These are phyloP conservation scores for Matsumurasca onukii DNA, from an alignment of 1,140 invertebrate species.

Conservation along the genomic window DNA sequence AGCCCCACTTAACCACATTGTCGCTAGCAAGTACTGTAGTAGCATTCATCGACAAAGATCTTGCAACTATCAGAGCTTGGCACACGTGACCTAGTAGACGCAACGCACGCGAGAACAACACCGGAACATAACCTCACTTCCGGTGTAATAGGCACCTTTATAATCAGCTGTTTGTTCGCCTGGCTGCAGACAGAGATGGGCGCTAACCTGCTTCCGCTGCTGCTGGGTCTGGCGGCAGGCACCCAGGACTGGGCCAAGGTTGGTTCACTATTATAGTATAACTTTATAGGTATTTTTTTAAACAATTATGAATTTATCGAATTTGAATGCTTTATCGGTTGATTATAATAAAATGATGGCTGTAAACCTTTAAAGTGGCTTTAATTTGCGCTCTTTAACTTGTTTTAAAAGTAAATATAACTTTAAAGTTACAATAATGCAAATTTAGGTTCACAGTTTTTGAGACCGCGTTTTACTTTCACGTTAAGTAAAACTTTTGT, in stretches of 20 bases:
- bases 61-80: constrained; percentile 5
- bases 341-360: too few relatives aligned
- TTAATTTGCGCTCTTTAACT: too few relatives aligned
- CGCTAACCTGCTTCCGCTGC: constrained; percentile 4
- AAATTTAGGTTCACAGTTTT: too few relatives aligned
- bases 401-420: too few relatives aligned
- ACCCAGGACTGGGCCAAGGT: constrained; percentile 17
- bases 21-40: background rate
- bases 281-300: too few relatives aligned
- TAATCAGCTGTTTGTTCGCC: constrained; percentile 12
- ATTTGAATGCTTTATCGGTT: too few relatives aligned
- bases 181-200: background rate
- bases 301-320: too few relatives aligned
- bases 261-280: too few relatives aligned
- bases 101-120: background rate
- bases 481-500: too few relatives aligned
- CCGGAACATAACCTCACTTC: constrained; percentile 1
- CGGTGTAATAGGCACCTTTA: constrained; percentile 14
- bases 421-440: too few relatives aligned
- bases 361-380: too few relatives aligned
- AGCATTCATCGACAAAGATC: background rate
- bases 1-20: constrained; percentile 3
- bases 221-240: constrained; percentile 17
- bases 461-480: too few relatives aligned
- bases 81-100: constrained; percentile 3